Percentiles rank a stretch among this genome's conserved stretches.
phyloP scores from a whole-genome alignment of 1,140 invertebrate genomes.

The Gonatopus flavifemur region DNA sequence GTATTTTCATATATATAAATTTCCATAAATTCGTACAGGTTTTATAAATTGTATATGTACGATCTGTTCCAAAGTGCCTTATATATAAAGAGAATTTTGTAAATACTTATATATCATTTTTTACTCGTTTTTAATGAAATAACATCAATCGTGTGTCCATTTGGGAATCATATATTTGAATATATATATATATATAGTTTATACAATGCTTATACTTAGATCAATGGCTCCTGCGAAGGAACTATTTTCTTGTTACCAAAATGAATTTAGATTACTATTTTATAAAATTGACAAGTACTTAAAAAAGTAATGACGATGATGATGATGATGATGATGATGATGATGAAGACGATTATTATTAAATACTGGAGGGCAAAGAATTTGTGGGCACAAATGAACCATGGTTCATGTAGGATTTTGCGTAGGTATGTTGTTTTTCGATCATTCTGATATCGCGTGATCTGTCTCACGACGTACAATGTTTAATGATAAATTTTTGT shows the following conservation, averaged over 20 bases:
- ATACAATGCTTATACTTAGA: constrained; percentile 10
- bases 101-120: constrained; percentile 50
- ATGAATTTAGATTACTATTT: neutral
- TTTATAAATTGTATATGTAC: constrained; percentile 33
- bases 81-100: constrained; percentile 41
- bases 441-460: neutral
- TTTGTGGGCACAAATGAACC: too few species aligned
- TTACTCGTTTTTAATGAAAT: constrained; percentile 43
- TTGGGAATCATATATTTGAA: constrained; percentile 22
- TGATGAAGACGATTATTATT: too few species aligned
- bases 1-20: constrained; percentile 23
- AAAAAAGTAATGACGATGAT: too few species aligned
- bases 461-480: neutral
- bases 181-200: constrained; percentile 21
- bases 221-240: constrained; percentile 5
- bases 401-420: neutral
- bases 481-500: constrained; percentile 4
- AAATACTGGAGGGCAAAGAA: too few species aligned
- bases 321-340: too few species aligned
- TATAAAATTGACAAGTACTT: neutral
- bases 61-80: constrained; percentile 56
- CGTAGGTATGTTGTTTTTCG: constrained; percentile 5
- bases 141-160: constrained; percentile 39
- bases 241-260: constrained; percentile 11
- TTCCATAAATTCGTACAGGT: constrained; percentile 28